These are phyloP conservation scores for Macheiramphus alcinus DNA, from an alignment of 2,113 vertebrate genomes.

Conservation along the genomic window DNA sequence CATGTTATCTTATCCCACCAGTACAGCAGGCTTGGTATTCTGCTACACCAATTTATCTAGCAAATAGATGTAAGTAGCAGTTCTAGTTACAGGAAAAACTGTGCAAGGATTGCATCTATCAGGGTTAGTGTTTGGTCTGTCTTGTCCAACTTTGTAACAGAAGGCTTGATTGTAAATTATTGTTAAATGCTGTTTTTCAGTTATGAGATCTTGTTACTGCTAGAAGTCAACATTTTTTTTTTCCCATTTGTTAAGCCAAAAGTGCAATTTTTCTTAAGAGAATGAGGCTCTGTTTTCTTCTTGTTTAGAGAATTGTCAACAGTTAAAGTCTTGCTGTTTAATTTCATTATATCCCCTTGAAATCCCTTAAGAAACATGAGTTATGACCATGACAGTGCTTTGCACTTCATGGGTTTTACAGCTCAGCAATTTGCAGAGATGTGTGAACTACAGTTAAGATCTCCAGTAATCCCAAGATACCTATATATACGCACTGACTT, in stretches of 20 bases:
- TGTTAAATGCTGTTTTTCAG: conserved; percentile 2
- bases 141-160: neutral
- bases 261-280: neutral
- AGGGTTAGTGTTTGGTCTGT: neutral
- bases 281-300: neutral
- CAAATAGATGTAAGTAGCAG: neutral
- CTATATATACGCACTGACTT: no score
- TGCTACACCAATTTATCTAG: neutral
- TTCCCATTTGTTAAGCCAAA: neutral
- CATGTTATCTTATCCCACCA: neutral
- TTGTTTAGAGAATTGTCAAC: neutral
- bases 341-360: no score
- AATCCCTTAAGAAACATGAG: no score
- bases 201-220: neutral
- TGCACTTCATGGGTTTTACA: no score
- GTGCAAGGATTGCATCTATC: neutral
- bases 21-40: neutral
- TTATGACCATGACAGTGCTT: no score
- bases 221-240: neutral
- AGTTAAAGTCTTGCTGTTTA: neutral
- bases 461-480: no score
- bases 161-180: neutral
- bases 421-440: no score
- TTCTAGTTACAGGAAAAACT: neutral
- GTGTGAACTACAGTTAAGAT: no score